Evolutionary conservation across 2,113 vertebrate species (phyloP).

Genomic region (Mohoua ochrocephala): DNA sequence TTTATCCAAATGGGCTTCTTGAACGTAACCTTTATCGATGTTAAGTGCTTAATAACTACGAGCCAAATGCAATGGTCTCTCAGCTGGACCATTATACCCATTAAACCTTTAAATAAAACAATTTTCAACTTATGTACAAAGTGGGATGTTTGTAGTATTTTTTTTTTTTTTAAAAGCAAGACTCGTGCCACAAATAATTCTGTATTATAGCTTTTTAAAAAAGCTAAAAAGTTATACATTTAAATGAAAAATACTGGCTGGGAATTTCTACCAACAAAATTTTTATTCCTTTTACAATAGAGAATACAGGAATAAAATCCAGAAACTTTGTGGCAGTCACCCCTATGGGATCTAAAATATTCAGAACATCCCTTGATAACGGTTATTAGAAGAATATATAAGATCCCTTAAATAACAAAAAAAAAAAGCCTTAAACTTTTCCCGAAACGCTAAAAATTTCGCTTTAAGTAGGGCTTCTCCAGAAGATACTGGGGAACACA

Average conservation of each 20-base stretch:
- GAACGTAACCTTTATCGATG: constrained; percentile 6
- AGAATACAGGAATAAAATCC: neutral
- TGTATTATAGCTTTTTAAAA: neutral
- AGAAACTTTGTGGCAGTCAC: neutral
- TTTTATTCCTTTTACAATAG: neutral
- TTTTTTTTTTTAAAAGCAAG: neutral
- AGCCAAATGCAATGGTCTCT: constrained; percentile 27
- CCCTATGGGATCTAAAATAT: neutral
- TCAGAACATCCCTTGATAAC: neutral
- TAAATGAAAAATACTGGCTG: neutral
- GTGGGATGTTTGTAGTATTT: neutral
- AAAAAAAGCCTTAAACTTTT: neutral
- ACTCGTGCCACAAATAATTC: neutral
- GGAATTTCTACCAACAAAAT: neutral
- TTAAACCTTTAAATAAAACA: constrained; percentile 60
- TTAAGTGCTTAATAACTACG: constrained; percentile 44
- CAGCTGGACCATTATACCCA: constrained; percentile 45
- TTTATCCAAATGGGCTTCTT: constrained; percentile 48
- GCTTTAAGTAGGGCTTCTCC: neutral
- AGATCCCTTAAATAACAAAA: neutral
- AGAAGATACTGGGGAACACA: neutral
- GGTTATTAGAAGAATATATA: neutral
- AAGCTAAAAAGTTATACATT: constrained; percentile 18
- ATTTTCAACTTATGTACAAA: constrained; percentile 14
- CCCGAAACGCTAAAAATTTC: neutral